A percentile compares a stretch with the other conserved stretches of the same genome.
Evolutionary conservation across 2,113 vertebrate species (phyloP).

Genomic region (Dipodomys ordii): DNA sequence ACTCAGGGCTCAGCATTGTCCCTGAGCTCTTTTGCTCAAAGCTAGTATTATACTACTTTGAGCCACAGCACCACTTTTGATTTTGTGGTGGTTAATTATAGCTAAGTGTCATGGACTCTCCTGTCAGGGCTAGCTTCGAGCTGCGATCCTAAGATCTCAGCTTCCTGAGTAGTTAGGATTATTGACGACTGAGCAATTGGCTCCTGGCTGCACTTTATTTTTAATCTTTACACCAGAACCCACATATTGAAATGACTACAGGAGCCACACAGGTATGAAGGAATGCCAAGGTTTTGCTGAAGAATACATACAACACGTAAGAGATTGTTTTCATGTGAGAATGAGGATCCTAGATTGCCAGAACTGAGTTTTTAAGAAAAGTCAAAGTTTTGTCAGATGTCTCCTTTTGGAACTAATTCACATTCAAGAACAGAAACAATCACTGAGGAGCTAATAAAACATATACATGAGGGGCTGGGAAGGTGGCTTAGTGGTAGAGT

Average conservation of each 20-base stretch:
- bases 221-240: neutral
- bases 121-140: too few species aligned
- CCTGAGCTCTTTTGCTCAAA: too few species aligned
- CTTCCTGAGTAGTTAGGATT: too few species aligned
- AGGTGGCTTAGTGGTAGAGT: too few species aligned
- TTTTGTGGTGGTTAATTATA: too few species aligned
- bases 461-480: neutral
- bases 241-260: neutral
- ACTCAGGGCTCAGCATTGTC: too few species aligned
- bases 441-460: neutral
- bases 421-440: neutral
- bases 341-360: neutral
- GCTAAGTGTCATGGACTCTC: too few species aligned
- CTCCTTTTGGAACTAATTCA: neutral
- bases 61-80: too few species aligned
- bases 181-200: too few species aligned
- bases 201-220: neutral
- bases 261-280: neutral
- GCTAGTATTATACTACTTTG: too few species aligned
- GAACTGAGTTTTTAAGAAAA: slow-evolving; percentile 43
- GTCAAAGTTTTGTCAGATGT: neutral
- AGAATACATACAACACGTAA: neutral
- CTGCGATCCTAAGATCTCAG: too few species aligned
- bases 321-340: neutral
- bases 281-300: neutral